These are phyloP conservation scores for Poeciliopsis turrubarensis DNA, from an alignment of 2,113 vertebrate genomes.

Conservation along the genomic window DNA sequence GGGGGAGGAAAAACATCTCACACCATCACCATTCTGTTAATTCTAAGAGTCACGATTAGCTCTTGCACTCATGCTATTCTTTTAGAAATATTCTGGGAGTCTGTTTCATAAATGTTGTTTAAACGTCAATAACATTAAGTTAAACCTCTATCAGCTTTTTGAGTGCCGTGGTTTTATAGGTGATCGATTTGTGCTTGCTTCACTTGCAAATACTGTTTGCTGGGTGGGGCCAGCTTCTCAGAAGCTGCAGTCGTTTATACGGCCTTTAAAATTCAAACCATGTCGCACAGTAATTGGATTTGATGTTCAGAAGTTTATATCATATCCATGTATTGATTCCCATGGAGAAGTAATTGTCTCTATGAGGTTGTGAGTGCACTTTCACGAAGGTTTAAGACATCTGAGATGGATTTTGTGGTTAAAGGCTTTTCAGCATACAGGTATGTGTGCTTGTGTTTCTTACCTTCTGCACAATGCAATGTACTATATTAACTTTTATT, in stretches of 20 bases:
- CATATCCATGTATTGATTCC: slow-evolving; percentile 31
- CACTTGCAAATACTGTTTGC: slow-evolving; percentile 36
- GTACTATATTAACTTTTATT: background rate
- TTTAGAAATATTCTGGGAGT: background rate
- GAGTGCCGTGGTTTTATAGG: slow-evolving; percentile 27
- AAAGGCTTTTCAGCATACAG: slow-evolving; percentile 1
- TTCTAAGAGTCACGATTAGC: background rate
- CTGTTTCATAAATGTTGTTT: slow-evolving; percentile 31
- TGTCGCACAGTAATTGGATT: background rate
- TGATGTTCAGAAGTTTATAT: slow-evolving; percentile 15
- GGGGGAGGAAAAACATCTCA: background rate
- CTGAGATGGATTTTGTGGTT: background rate
- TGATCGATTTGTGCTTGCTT: slow-evolving; percentile 42
- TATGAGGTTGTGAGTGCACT: slow-evolving; percentile 15
- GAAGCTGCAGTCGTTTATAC: slow-evolving; percentile 3
- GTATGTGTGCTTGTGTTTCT: background rate
- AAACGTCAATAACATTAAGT: slow-evolving; percentile 37
- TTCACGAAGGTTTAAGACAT: background rate
- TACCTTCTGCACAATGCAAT: background rate
- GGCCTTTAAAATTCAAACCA: slow-evolving; percentile 1
- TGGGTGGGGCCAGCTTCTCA: slow-evolving; percentile 24
- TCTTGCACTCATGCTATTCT: background rate
- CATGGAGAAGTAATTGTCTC: slow-evolving; percentile 1
- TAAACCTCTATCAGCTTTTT: slow-evolving; percentile 25
- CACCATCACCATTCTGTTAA: background rate